Percentiles rank a stretch among this genome's conserved stretches.
phyloP scores from a whole-genome alignment of 2,797 vertebrate species.

The Galaxias olidus region DNA sequence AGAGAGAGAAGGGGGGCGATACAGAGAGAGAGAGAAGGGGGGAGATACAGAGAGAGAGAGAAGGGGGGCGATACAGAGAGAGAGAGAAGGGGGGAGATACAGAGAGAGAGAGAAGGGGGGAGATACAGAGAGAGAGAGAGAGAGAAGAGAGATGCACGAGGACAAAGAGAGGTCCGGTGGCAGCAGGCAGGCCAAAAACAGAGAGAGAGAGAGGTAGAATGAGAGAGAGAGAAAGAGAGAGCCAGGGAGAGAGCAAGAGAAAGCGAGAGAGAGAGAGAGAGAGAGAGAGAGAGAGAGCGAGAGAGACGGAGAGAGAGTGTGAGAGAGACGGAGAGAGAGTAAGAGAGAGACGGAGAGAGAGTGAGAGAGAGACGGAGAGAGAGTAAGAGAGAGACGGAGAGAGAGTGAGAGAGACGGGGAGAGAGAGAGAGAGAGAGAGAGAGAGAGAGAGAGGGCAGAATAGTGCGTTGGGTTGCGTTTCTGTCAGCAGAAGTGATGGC shows the following conservation, averaged over 20 bases:
- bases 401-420: background rate
- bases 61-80: too few relatives aligned
- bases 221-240: slow-evolving; percentile 20
- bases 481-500: slow-evolving; percentile 87
- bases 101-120: too few relatives aligned
- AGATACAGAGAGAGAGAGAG: background rate
- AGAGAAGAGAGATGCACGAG: too few relatives aligned
- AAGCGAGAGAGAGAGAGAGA: too few relatives aligned
- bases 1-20: too few relatives aligned
- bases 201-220: background rate
- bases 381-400: background rate
- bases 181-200: too few relatives aligned
- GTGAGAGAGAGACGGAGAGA: slow-evolving; percentile 30
- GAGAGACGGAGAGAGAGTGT: too few relatives aligned
- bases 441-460: slow-evolving; percentile 74
- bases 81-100: too few relatives aligned
- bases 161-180: background rate
- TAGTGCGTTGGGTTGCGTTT: slow-evolving; percentile 82
- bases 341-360: slow-evolving; percentile 59
- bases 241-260: background rate
- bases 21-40: too few relatives aligned
- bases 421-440: slow-evolving; percentile 16
- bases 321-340: too few relatives aligned
- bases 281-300: too few relatives aligned
- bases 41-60: too few relatives aligned